Conservation (phyloP, 1,140 invertebrate genomes). For the Danaus plexippus region DNA sequence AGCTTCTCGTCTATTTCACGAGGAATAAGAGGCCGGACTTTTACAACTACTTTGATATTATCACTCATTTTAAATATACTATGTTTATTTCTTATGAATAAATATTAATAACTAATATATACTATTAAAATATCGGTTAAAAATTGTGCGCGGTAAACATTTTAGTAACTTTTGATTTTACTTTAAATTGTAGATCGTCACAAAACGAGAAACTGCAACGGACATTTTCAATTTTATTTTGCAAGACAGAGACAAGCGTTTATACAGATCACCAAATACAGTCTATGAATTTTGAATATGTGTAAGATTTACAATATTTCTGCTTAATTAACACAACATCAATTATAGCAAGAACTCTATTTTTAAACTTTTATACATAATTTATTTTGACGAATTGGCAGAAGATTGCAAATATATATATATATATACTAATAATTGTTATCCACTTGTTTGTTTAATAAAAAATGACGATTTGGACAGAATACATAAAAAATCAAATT, state of each 20-base stretch:
- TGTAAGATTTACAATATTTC: too few relatives aligned
- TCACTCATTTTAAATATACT: slow-evolving; percentile 59
- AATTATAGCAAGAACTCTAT: neutral
- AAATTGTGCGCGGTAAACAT: slow-evolving; percentile 14
- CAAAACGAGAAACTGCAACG: slow-evolving; percentile 42
- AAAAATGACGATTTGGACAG: too few relatives aligned
- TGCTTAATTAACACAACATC: neutral
- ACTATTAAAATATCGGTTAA: slow-evolving; percentile 6
- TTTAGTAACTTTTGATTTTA: slow-evolving; percentile 9
- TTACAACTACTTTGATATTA: slow-evolving; percentile 82
- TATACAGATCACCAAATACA: too few relatives aligned
- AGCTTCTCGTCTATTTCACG: slow-evolving; percentile 75
- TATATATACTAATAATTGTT: too few relatives aligned
- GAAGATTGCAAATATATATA: too few relatives aligned
- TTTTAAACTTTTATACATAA: neutral
- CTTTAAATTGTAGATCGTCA: slow-evolving; percentile 14
- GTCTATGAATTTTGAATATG: too few relatives aligned
- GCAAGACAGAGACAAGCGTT: neutral
- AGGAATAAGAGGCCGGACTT: slow-evolving; percentile 79
- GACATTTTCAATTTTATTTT: slow-evolving; percentile 26
- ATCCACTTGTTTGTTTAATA: too few relatives aligned
- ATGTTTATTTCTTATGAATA: slow-evolving; percentile 5
- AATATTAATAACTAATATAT: slow-evolving; percentile 2
- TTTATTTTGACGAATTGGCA: too few relatives aligned
- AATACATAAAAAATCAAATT: too few relatives aligned